Base-by-base conservation (phyloP, 2,797 vertebrate genomes). In the Labroides dimidiatus region DNA sequence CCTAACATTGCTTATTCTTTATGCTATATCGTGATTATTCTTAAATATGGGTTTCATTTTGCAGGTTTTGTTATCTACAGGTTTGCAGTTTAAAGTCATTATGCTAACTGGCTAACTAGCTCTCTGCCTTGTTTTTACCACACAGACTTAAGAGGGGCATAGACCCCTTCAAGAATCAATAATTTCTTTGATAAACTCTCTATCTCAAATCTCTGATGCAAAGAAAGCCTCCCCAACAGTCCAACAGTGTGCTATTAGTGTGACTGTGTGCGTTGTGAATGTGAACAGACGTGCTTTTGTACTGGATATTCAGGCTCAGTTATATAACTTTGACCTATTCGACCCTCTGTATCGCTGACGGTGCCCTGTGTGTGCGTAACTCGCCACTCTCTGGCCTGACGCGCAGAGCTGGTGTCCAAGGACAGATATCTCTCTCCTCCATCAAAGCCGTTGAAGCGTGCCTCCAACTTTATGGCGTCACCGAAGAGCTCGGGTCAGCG, bases 401-500 rank as follows among this genome's bases (percentile, higher is more conserved):
- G 23, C 55, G 43, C 57, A 43, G 43, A 2, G 59, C 55, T 37
- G 54, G 72, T 78, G 58, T 59, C 58, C 68, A 41, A 67, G 55
- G 50, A 66, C 69, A 16, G 58, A 36, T 54, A 51, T 58, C 68
- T 56, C 77, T 65, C 42, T 67, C 59, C 19, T 69, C 21, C 14
- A 58, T 78, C 62, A 4, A 33, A 76, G 63, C 57, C 19, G 45
- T 58, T 60, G 79, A 72, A 84, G 86, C 80, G 49, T 81, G 75
- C 64, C 42, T 67, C 37, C 27, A 62, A 61, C 67, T 80, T 82
- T 75, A 63, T 64, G 80, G 43, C 75, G 69, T 78, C 84, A 75
- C 69, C 20, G 41, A 59, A 77, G 78, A 72, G 84, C 65, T 86
- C 72, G 75, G 78, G 85, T 88, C 91, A 87, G 58, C 44, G 77